Evolutionary conservation across 2,888 invertebrate species (phyloP), one percentile per base, ranked within the genome.

Genomic region (Dynastes tityus): DNA sequence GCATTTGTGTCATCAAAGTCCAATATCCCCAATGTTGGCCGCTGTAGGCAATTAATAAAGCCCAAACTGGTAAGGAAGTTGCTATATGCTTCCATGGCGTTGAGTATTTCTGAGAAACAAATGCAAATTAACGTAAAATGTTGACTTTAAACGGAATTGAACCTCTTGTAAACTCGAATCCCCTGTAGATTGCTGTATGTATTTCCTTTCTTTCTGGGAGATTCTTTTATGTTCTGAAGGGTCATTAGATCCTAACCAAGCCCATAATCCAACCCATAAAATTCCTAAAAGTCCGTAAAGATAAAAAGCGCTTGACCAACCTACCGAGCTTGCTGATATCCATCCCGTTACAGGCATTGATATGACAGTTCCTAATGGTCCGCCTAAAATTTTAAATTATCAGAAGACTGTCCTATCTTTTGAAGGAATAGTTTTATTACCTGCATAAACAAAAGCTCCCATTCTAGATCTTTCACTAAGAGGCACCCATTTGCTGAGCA

Each of bases 11-110:
- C 0, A 96, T 90, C 37, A 96, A 89, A 45, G 95, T 95, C 94
- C 95, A 96, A 88, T 95, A 96, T 40, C 96, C 96, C 91, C 95
- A 94, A 84, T 92, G 93, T 84, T 95, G 94, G 0, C 94, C 92
- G 80, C 93, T 92, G 85, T 96, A 96, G 0, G 93, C 92, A 1
- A 94, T 85, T 1, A 95, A 86, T 2, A 96, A 89, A 0, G 95
- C 93, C 92, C 94, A 93, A 85, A 96, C 94, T 0, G 96, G 95
- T 37, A 93, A 84, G 0, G 95, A 96, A 0, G 93, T 94, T 68
- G 94, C 89, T 80, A 97, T 95, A 4, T 92, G 89, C 75, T 88
- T 88, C 96, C 96, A 96, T 0, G 96, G 96, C 0, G 94, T 95
- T 13, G 90, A 85, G 82, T 91, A 87, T 82, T 89, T 58, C 75